Base-by-base conservation (phyloP, 1,140 invertebrate species). In the Pachyrhynchus sulphureomaculatus region DNA sequence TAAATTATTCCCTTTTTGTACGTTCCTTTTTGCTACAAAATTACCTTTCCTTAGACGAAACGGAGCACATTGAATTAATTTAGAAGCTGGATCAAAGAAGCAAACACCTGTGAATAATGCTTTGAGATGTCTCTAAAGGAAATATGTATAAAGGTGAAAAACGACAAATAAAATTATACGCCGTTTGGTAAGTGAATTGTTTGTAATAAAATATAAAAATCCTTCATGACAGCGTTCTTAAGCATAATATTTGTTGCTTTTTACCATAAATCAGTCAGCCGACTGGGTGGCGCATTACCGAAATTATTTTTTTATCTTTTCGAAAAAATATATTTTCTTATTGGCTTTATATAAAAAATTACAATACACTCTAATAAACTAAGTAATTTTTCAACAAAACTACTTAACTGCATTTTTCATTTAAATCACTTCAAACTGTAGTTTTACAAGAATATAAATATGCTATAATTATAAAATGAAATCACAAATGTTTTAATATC, bases 1-100 rank as follows among this genome's bases (percentile, higher is more conserved):
- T 59, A 59, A 59, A 59, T 59, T 59, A 59, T 59, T 59, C 57
- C 48, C 57, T 59, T 59, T 59, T 59, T 59, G 51, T 59, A 26
- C 37, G 13, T 32, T 44, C 47, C 57, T 48, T 58, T 58, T 58
- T 47, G 29, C 33, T 37, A 44, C 45, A 37, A 59, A 52, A 59
- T 59, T 59, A 24, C 57, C 48, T 42, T 37, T 34, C 47, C 48
- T 59, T 52, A 44, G 57, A 51, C 48, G 45, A 59, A 52, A 51
- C 57, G 57, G 34, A 36, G 47, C 37, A 41, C 48, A 59, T 59
- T 59, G 57, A 59, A 59, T 59, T 59, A 59, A 59, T 59, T 59
- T 59, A 42, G 36, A 29, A 52, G 45, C 24, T 23, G 57, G 57
- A 59, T 59, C 57, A 59, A 59, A 59, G 57, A 59, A 29, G 48